These are phyloP conservation scores for Oikopleura vanhoeffeni DNA, from an alignment of 23 tunicate genomes.

Conservation along the genomic window DNA sequence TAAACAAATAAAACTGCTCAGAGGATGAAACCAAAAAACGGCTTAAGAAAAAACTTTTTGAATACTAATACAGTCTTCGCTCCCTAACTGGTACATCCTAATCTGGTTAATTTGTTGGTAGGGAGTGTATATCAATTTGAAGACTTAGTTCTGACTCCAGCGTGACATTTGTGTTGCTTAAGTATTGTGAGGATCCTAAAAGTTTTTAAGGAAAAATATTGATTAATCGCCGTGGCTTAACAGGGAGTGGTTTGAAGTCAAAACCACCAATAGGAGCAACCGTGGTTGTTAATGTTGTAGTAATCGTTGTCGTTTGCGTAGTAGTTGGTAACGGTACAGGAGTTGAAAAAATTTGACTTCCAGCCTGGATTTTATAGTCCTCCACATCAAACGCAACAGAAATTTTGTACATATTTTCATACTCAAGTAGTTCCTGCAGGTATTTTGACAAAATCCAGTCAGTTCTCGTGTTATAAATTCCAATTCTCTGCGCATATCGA, in stretches of 20 bases:
- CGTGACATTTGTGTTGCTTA: too few relatives aligned
- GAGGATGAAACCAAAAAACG: too few relatives aligned
- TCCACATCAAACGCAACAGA: not conserved
- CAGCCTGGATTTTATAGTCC: not conserved
- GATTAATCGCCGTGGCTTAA: too few relatives aligned
- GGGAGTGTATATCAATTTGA: too few relatives aligned
- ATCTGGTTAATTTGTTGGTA: too few relatives aligned
- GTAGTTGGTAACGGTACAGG: not conserved
- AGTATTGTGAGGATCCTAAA: too few relatives aligned
- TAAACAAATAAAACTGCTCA: too few relatives aligned
- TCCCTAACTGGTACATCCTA: too few relatives aligned
- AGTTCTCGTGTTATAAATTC: not conserved
- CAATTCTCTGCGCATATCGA: not conserved
- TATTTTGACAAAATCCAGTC: not conserved
- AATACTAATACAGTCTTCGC: too few relatives aligned
- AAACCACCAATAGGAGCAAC: not conserved
- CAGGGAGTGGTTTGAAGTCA: not conserved
- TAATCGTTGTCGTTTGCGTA: not conserved
- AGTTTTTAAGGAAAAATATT: too few relatives aligned
- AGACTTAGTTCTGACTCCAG: too few relatives aligned
- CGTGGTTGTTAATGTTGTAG: not conserved
- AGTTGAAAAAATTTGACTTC: not conserved
- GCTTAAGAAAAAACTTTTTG: too few relatives aligned
- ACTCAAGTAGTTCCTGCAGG: not conserved
- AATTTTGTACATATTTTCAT: not conserved